Evolutionary conservation across 64 coral and sea anemone species (phyloP).

Genomic region (Pachyseris speciosa): DNA sequence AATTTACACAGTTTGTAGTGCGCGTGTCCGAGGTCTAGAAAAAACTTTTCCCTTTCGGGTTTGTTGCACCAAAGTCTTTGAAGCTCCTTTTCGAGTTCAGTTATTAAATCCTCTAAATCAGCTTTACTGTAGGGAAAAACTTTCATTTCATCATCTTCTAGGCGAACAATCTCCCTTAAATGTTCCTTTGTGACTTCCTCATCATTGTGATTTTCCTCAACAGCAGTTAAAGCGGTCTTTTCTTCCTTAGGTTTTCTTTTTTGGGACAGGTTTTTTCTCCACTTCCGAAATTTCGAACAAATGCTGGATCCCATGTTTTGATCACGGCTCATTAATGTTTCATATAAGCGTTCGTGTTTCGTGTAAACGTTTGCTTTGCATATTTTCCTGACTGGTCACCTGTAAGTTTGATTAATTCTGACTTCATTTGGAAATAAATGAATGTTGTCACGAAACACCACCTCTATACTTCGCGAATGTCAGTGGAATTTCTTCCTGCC

Average conservation of each 20-base stretch:
- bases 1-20: slow-evolving; percentile 70
- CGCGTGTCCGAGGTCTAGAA: slow-evolving; percentile 48
- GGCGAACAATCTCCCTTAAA: background rate
- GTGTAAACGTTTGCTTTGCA: background rate
- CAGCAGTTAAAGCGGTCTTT: background rate
- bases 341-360: background rate
- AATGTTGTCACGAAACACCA: too few species aligned
- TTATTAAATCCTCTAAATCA: background rate
- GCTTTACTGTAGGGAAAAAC: background rate
- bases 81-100: background rate
- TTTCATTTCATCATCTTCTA: slow-evolving; percentile 18
- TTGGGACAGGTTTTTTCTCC: slow-evolving; percentile 3
- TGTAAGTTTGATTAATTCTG: slow-evolving; percentile 3
- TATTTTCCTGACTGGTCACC: background rate
- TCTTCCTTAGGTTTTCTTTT: background rate
- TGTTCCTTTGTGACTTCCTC: background rate
- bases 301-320: slow-evolving; percentile 13
- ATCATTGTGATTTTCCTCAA: background rate
- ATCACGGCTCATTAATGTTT: background rate
- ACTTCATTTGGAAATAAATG: too few species aligned
- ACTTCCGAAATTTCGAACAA: slow-evolving; percentile 2
- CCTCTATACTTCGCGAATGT: too few species aligned
- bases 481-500: too few species aligned
- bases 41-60: slow-evolving; percentile 58
- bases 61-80: slow-evolving; percentile 8